These are phyloP conservation scores for Itoplectis maculator DNA, from an alignment of 2,888 invertebrate genomes.

Conservation along the genomic window DNA sequence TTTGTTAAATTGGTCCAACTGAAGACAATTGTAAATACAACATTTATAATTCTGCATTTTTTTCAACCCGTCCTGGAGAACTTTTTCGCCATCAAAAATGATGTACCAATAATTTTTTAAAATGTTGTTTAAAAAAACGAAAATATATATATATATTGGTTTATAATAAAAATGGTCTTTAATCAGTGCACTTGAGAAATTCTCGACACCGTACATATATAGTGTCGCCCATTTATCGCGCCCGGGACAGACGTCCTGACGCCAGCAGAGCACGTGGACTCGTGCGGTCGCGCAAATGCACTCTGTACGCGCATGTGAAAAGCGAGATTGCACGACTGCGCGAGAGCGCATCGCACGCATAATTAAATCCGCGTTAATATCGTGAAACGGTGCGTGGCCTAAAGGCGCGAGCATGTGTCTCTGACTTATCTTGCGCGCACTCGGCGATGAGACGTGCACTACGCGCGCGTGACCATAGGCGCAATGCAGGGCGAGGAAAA, in stretches of 20 bases:
- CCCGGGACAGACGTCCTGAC: constrained; percentile 49
- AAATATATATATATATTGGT: not conserved
- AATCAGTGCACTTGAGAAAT: not conserved
- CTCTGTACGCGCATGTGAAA: constrained; percentile 49
- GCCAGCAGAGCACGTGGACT: constrained; percentile 32
- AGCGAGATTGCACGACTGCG: constrained; percentile 61
- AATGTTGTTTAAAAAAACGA: not conserved
- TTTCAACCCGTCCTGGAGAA: too few relatives aligned
- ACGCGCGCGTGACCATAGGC: constrained; percentile 29
- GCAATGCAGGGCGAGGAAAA: constrained; percentile 4
- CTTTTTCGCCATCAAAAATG: too few relatives aligned
- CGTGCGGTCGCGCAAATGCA: constrained; percentile 50
- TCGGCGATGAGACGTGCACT: constrained; percentile 46
- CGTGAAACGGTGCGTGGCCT: constrained; percentile 75
- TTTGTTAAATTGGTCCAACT: too few relatives aligned
- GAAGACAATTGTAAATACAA: too few relatives aligned
- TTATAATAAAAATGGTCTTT: not conserved
- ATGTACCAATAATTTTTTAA: too few relatives aligned
- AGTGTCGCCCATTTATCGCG: constrained; percentile 37
- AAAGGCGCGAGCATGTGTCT: constrained; percentile 58
- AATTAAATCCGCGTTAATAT: constrained; percentile 79
- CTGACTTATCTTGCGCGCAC: constrained; percentile 53
- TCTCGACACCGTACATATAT: not conserved
- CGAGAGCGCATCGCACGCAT: constrained; percentile 72
- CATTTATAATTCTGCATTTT: too few relatives aligned